Conservation (phyloP, 1,140 invertebrate species). For the Diplogasteroides magnus region DNA sequence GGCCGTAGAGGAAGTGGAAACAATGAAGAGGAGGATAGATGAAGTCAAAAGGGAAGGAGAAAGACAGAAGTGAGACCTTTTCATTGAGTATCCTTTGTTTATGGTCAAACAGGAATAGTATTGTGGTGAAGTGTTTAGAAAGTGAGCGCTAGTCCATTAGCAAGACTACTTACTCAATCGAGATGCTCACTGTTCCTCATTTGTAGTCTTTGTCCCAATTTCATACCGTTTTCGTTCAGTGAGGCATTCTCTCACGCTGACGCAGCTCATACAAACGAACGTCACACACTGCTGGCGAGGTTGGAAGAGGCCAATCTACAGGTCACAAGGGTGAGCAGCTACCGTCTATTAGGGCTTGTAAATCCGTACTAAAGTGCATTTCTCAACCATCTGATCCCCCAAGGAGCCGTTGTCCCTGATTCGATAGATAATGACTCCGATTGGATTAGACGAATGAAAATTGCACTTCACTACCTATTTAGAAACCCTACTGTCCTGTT, state of each 20-base stretch:
- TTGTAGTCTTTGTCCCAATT: background rate
- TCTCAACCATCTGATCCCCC: no score
- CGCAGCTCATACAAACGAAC: background rate
- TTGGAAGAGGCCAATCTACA: background rate
- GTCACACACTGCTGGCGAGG: background rate
- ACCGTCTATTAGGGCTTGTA: no score
- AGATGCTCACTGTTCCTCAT: background rate
- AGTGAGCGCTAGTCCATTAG: background rate
- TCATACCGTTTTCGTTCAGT: background rate
- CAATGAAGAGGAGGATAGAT: background rate
- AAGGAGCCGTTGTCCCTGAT: background rate
- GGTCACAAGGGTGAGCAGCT: background rate
- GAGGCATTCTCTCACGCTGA: background rate
- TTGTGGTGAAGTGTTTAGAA: no score
- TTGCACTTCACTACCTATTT: no score
- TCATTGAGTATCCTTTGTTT: background rate
- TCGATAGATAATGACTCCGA: no score
- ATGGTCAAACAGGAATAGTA: no score
- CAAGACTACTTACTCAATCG: background rate
- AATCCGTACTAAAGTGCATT: no score
- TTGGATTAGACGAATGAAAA: no score
- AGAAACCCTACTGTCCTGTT: no score
- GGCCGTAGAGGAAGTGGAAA: constrained; percentile 6
- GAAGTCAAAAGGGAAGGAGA: background rate
- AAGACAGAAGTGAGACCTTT: background rate